Percentiles rank a stretch among this genome's conserved stretches.
These are phyloP conservation scores for Hololepta plana DNA, from an alignment of 2,888 invertebrate species.

Conservation along the genomic window DNA sequence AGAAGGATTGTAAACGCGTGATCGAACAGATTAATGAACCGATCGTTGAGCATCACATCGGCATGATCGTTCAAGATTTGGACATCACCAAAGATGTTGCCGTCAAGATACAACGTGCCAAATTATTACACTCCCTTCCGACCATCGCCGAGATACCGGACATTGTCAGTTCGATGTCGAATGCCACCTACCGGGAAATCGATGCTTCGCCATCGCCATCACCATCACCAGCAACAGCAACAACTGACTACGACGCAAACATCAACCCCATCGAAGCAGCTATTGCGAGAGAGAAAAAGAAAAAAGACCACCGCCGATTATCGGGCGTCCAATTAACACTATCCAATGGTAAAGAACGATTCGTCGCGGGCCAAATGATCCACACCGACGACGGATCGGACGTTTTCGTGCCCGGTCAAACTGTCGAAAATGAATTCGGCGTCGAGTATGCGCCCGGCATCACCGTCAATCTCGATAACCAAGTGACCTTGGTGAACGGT, in stretches of 20 bases:
- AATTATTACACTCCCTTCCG: slow-evolving; percentile 39
- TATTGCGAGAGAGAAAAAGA: too few species aligned
- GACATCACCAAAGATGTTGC: slow-evolving; percentile 39
- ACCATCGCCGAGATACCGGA: slow-evolving; percentile 43
- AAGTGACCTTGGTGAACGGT: slow-evolving; percentile 54
- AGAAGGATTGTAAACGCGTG: slow-evolving; percentile 35
- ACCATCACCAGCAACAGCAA: too few species aligned
- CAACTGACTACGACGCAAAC: slow-evolving; percentile 12
- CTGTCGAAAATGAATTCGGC: slow-evolving; percentile 48
- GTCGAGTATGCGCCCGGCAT: slow-evolving; percentile 55
- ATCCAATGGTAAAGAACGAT: slow-evolving; percentile 48
- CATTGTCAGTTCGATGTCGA: slow-evolving; percentile 40
- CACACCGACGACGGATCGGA: slow-evolving; percentile 51
- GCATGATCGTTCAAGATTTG: slow-evolving; percentile 36
- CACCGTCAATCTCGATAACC: slow-evolving; percentile 46
- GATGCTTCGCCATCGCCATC: too few species aligned
- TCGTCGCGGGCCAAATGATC: slow-evolving; percentile 53
- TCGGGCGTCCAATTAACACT: slow-evolving; percentile 28
- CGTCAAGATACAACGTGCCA: slow-evolving; percentile 34
- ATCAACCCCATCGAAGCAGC: slow-evolving; percentile 37
- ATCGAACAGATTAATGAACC: slow-evolving; percentile 25
- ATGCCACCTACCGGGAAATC: slow-evolving; percentile 36
- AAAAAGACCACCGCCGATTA: slow-evolving; percentile 19
- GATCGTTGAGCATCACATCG: slow-evolving; percentile 18
- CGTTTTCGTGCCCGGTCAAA: slow-evolving; percentile 59